Evolutionary conservation across 2,888 invertebrate species (phyloP).

Genomic region (Apodemia duryi): DNA sequence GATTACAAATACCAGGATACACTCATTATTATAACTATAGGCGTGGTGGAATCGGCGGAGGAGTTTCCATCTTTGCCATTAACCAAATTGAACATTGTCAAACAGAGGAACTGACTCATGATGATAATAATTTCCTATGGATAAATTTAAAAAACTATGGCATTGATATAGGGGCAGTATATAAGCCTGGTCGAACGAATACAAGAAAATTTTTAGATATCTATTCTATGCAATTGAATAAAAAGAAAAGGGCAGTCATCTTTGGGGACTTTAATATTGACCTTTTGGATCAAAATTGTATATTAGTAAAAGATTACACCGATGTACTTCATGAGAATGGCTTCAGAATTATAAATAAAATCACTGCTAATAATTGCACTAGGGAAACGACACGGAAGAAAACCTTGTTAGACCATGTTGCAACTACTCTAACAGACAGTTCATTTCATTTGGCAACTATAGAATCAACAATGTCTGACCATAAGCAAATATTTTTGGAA

Average conservation of each 20-base stretch:
- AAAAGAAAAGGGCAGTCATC: slow-evolving; percentile 20
- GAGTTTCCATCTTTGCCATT: slow-evolving; percentile 21
- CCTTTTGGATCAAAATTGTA: slow-evolving; percentile 4
- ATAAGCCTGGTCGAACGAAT: slow-evolving; percentile 20
- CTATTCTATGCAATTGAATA: slow-evolving; percentile 15
- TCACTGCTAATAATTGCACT: no score
- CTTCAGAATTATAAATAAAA: no score
- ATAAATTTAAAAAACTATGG: slow-evolving; percentile 21
- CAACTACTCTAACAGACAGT: no score
- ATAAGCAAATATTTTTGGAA: no score
- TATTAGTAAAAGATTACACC: no score
- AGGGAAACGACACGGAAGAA: no score
- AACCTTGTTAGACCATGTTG: no score
- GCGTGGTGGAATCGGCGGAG: slow-evolving; percentile 18
- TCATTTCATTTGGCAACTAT: no score
- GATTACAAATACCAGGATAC: slow-evolving; percentile 8
- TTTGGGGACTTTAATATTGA: slow-evolving; percentile 22
- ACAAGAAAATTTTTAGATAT: slow-evolving; percentile 17
- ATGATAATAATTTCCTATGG: slow-evolving; percentile 26
- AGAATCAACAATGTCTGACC: no score
- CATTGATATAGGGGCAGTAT: slow-evolving; percentile 23
- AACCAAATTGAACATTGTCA: slow-evolving; percentile 20
- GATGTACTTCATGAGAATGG: no score
- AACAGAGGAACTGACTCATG: slow-evolving; percentile 19
- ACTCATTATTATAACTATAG: slow-evolving; percentile 16